Percentiles rank a stretch among this genome's conserved stretches.
Evolutionary conservation across 2,113 vertebrate genomes (phyloP).

Genomic region (Cercopithecus mona): DNA sequence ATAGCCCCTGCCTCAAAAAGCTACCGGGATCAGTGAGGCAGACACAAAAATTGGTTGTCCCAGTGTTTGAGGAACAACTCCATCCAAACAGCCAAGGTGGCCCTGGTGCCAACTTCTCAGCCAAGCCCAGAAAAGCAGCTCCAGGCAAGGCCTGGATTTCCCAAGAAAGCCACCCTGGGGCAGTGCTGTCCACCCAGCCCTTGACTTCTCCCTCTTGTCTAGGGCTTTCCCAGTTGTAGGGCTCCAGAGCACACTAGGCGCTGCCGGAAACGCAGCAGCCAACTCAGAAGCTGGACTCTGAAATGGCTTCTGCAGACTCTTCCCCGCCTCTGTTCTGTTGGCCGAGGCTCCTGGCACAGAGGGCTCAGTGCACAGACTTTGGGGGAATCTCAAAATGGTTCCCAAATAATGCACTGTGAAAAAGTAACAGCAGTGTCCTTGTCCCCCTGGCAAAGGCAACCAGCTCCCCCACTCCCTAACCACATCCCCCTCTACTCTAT

Average conservation of each 20-base stretch:
- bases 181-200: background rate
- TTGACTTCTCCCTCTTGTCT: background rate
- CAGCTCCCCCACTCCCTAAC: constrained; percentile 25
- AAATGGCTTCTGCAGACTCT: constrained; percentile 62
- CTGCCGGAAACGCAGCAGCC: constrained; percentile 19
- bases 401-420: background rate
- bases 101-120: background rate
- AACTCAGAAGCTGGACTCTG: constrained; percentile 52
- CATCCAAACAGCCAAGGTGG: background rate
- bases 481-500: constrained; percentile 39
- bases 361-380: background rate
- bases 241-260: constrained; percentile 7
- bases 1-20: background rate
- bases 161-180: background rate
- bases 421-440: constrained; percentile 46
- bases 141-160: background rate
- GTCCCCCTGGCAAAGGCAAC: background rate
- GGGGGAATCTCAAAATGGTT: constrained; percentile 65
- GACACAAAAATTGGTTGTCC: background rate
- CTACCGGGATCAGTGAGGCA: background rate
- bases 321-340: constrained; percentile 33
- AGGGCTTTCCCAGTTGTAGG: background rate
- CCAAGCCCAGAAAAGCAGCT: background rate
- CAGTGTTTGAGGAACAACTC: background rate
- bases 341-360: constrained; percentile 50